These are phyloP conservation scores for Micromussa lordhowensis DNA, from an alignment of 92 coral and sea anemone species.

Conservation along the genomic window DNA sequence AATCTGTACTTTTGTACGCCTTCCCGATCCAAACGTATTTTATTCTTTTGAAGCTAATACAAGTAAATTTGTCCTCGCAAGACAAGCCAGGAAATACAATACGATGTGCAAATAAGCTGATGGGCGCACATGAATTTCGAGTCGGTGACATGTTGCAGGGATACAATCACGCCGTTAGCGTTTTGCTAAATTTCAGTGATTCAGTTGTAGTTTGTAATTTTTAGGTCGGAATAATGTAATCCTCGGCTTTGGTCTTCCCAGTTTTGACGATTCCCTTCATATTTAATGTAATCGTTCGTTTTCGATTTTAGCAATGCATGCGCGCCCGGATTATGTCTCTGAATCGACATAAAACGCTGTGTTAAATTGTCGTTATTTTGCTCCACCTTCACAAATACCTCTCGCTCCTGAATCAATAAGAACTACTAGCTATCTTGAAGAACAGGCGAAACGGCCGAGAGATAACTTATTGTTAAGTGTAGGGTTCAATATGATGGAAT, in stretches of 20 bases:
- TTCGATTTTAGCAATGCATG: conserved; percentile 81
- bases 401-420: background rate
- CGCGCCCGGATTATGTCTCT: conserved; percentile 63
- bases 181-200: conserved; percentile 14
- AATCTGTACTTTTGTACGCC: background rate
- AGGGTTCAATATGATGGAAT: conserved; percentile 85
- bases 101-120: conserved; percentile 50
- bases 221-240: conserved; percentile 2
- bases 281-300: conserved; percentile 86
- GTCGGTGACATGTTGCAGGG: conserved; percentile 49
- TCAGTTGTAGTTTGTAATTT: background rate
- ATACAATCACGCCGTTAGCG: conserved; percentile 25
- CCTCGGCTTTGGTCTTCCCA: conserved; percentile 3
- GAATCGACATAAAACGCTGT: conserved; percentile 8
- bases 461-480: conserved; percentile 27
- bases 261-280: conserved; percentile 68
- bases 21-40: background rate
- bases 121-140: conserved; percentile 42
- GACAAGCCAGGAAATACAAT: conserved; percentile 57
- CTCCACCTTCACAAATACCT: conserved; percentile 36
- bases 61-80: conserved; percentile 47
- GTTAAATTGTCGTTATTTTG: conserved; percentile 28
- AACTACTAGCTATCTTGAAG: conserved; percentile 4
- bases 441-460: conserved; percentile 6
- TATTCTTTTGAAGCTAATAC: conserved; percentile 46